Evolutionary conservation across 2,113 vertebrate species (phyloP), one percentile per base, ranked within the genome.

Genomic region (Eulemur rufifrons): DNA sequence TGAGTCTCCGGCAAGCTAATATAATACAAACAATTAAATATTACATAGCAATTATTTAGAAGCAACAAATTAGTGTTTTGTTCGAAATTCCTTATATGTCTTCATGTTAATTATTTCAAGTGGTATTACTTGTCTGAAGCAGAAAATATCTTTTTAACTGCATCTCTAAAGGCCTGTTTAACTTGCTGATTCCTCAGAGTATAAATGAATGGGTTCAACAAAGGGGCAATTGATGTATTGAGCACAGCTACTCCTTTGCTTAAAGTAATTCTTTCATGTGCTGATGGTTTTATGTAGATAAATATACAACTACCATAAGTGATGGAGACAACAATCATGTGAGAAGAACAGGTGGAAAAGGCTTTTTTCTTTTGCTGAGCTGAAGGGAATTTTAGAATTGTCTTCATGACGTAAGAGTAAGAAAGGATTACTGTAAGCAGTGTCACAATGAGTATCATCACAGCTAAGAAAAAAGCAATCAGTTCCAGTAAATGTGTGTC

Each of bases 151-250:
- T 74, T 93, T 73, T 80, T 84, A 56, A 82, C 59, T 32, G 91
- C 6, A 45, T 34, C 15, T 80, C 45, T 86, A 61, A 96, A 89
- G 52, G 37, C 87, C 82, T 96, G 42, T 89, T 95, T 91, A 42
- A 96, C 93, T 83, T 96, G 92, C 90, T 95, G 84, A 47, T 95
- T 96, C 69, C 96, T 97, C 76, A 93, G 68, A 50, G 82, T 95
- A 47, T 97, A 97, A 95, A 95, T 93, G 47, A 96, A 95, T 37
- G 95, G 84, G 5, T 93, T 97, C 73, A 98, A 34, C 32, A 96
- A 39, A 78, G 95, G 95, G 27, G 92, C 69, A 63, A 97, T 3
- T 6, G 74, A 96, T 69, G 74, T 94, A 37, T 85, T 95, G n/a
- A 96, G 88, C 71, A 97, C 27, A 34, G 90, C 84, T 27, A 92